Conservation (phyloP, 2,888 invertebrate species). For the Cremastinae sp. region DNA sequence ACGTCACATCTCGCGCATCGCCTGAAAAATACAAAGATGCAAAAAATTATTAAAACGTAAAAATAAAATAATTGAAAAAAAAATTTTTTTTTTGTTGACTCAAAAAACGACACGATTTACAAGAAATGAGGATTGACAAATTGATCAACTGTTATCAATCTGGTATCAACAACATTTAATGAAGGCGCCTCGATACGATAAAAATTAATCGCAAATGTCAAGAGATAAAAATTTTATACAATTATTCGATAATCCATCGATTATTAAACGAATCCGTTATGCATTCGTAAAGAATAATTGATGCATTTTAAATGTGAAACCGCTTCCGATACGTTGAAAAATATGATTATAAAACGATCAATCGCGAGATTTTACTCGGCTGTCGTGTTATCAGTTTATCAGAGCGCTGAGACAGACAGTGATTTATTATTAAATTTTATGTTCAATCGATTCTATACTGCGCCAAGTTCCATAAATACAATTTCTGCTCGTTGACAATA, state of each 20-base stretch:
- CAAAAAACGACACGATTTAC: neutral
- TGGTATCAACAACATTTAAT: neutral
- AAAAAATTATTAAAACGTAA: slow-evolving; percentile 10
- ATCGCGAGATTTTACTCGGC: slow-evolving; percentile 8
- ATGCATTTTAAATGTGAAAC: neutral
- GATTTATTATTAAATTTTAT: slow-evolving; percentile 6
- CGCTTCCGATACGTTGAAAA: neutral
- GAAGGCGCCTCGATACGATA: neutral
- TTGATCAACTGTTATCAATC: neutral
- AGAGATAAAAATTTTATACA: neutral
- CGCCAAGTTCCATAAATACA: neutral
- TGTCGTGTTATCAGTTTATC: neutral
- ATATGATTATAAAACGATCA: slow-evolving; percentile 9
- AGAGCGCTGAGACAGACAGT: neutral
- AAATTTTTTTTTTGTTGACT: neutral
- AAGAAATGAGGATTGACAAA: neutral
- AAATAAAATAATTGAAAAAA: slow-evolving; percentile 2
- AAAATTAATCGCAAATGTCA: slow-evolving; percentile 1
- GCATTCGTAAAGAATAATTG: neutral
- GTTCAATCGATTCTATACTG: neutral
- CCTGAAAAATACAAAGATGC: slow-evolving; percentile 71
- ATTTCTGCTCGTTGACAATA: neutral
- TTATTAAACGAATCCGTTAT: neutral
- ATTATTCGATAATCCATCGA: neutral
- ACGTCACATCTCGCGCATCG: slow-evolving; percentile 75